Evolutionary conservation across 2,888 invertebrate species (phyloP).

Genomic region (Allophyes oxyacanthae): DNA sequence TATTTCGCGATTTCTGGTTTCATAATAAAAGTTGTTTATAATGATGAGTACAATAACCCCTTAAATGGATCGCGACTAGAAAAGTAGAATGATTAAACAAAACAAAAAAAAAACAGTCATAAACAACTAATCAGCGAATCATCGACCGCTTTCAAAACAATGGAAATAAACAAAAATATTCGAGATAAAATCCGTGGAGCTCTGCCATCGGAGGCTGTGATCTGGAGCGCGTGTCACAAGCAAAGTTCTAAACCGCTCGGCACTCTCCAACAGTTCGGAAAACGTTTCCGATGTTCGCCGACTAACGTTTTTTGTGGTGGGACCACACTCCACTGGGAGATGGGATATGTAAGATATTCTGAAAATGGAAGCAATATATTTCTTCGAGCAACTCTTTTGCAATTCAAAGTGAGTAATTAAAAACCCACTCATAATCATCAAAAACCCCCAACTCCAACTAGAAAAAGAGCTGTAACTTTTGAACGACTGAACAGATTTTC

Average conservation of each 20-base stretch:
- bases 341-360: not conserved
- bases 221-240: slow-evolving; percentile 67
- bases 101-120: slow-evolving; percentile 10
- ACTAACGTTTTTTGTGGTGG: slow-evolving; percentile 63
- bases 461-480: too few relatives aligned
- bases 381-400: too few relatives aligned
- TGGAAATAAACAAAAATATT: slow-evolving; percentile 26
- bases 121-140: slow-evolving; percentile 30
- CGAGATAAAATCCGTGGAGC: slow-evolving; percentile 30
- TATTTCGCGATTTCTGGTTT: too few relatives aligned
- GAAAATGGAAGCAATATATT: not conserved
- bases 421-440: too few relatives aligned
- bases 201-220: slow-evolving; percentile 47
- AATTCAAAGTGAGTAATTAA: too few relatives aligned
- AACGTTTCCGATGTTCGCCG: slow-evolving; percentile 77
- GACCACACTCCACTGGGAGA: slow-evolving; percentile 18
- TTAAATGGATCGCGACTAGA: too few relatives aligned
- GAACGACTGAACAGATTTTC: too few relatives aligned
- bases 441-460: too few relatives aligned
- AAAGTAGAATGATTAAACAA: too few relatives aligned
- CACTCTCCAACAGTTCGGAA: slow-evolving; percentile 67
- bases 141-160: slow-evolving; percentile 28
- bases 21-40: too few relatives aligned
- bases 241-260: slow-evolving; percentile 73
- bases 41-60: too few relatives aligned